Percentiles rank a stretch among this genome's conserved stretches.
phyloP scores from a whole-genome alignment of 2,113 vertebrate species.

The Malurus melanocephalus region DNA sequence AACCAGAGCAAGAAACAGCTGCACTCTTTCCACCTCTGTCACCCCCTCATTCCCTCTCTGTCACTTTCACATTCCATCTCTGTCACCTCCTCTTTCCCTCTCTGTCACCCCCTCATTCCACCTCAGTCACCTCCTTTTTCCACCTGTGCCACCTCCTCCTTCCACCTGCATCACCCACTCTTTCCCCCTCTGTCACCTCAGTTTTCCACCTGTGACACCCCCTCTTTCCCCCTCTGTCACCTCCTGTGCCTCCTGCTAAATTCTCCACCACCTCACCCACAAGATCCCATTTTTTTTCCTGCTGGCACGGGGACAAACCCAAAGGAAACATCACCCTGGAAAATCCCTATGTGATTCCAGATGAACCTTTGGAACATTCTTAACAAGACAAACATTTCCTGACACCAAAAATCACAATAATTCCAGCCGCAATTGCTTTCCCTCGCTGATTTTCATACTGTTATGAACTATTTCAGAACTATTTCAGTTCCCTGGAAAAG shows the following conservation, averaged over 20 bases:
- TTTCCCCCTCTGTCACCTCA: not conserved
- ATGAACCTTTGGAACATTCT: not conserved
- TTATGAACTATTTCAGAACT: not conserved
- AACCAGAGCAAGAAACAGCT: not conserved
- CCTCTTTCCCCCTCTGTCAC: not conserved
- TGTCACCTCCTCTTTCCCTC: not conserved
- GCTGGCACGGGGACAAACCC: not conserved
- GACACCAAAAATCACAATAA: not conserved
- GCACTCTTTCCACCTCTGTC: not conserved
- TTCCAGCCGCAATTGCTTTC: not conserved
- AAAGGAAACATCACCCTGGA: not conserved
- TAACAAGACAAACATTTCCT: not conserved
- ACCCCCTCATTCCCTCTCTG: not conserved
- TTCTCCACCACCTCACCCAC: rapidly evolving
- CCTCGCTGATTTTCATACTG: not conserved
- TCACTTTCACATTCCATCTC: not conserved
- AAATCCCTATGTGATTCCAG: not conserved
- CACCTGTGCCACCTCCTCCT: not conserved
- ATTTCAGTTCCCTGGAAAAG: not conserved
- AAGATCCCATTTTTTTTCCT: not conserved
- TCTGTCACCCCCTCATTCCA: not conserved
- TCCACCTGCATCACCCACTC: not conserved
- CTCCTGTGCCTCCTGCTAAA: not conserved
- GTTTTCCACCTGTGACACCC: not conserved
- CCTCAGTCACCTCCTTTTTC: not conserved